phyloP scores from a whole-genome alignment of 2,113 vertebrate species.

The Todiramphus saurophagus region DNA sequence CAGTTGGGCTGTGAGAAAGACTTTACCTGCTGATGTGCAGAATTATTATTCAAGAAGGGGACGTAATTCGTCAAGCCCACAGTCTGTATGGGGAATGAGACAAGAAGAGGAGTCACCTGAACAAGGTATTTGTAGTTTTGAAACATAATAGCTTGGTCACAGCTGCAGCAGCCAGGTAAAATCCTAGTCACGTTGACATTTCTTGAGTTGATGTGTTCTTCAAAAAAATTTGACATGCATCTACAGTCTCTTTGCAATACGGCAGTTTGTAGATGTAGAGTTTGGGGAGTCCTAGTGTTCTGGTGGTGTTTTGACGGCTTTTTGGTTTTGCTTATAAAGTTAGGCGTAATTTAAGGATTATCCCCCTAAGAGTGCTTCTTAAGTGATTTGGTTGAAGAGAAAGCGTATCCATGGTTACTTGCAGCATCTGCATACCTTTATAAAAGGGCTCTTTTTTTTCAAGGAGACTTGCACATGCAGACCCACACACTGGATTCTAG shows the following conservation, averaged over 20 bases:
- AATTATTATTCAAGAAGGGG: constrained; percentile 95
- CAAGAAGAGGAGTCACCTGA: constrained; percentile 84
- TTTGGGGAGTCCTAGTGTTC: neutral
- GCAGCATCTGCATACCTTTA: neutral
- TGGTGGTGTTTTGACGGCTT: neutral
- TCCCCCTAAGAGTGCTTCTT: neutral
- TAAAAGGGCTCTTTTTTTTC: neutral
- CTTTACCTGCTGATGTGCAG: constrained; percentile 94
- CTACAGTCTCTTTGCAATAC: neutral
- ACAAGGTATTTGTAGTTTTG: constrained; percentile 71
- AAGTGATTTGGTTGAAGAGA: neutral
- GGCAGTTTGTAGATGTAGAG: neutral
- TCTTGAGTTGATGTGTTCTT: neutral
- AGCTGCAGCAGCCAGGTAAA: neutral
- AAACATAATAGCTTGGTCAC: neutral
- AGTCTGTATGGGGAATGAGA: constrained; percentile 82
- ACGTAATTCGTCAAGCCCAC: constrained; percentile 76
- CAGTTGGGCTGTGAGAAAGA: constrained; percentile 95
- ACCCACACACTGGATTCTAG: neutral
- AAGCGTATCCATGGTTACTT: neutral
- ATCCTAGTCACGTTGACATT: neutral
- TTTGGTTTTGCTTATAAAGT: neutral
- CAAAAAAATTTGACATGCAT: neutral
- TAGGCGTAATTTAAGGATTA: neutral
- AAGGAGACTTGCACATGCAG: neutral